Conservation (phyloP, 2,888 invertebrate species). For the Euphydryas editha region DNA sequence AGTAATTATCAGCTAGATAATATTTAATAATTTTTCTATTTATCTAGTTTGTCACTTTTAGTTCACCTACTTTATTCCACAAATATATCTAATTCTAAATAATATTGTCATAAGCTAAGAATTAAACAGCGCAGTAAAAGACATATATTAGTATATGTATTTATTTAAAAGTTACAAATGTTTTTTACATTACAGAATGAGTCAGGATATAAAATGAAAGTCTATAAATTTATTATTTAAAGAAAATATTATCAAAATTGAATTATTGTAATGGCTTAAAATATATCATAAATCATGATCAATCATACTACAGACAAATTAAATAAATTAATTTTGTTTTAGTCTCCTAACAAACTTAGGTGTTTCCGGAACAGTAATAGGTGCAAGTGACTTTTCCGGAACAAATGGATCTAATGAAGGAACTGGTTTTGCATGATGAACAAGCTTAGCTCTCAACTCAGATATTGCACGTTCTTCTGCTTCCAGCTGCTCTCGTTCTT, state of each 20-base stretch:
- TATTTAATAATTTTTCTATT: too few species aligned
- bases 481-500: conserved; percentile 64
- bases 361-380: conserved; percentile 86
- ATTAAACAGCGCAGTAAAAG: background rate
- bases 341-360: conserved; percentile 80
- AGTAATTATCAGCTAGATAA: too few species aligned
- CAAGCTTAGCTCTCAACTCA: conserved; percentile 81
- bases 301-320: conserved; percentile 33
- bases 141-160: conserved; percentile 3
- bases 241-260: conserved; percentile 1
- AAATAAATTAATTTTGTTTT: conserved; percentile 53
- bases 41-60: too few species aligned
- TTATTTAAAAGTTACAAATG: conserved; percentile 18
- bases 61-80: too few species aligned
- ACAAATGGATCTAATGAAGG: conserved; percentile 77
- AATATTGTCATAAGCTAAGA: too few species aligned
- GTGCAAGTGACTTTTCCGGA: conserved; percentile 76
- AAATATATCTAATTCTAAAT: too few species aligned
- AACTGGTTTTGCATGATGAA: conserved; percentile 86
- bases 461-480: conserved; percentile 79
- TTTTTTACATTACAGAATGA: conserved; percentile 6
- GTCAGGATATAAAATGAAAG: conserved; percentile 3
- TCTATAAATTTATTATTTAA: conserved; percentile 5
- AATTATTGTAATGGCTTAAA: conserved; percentile 2
- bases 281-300: conserved; percentile 23